These are phyloP conservation scores for Poeciliopsis turrubarensis DNA, from an alignment of 2,113 vertebrate genomes.

Conservation along the genomic window DNA sequence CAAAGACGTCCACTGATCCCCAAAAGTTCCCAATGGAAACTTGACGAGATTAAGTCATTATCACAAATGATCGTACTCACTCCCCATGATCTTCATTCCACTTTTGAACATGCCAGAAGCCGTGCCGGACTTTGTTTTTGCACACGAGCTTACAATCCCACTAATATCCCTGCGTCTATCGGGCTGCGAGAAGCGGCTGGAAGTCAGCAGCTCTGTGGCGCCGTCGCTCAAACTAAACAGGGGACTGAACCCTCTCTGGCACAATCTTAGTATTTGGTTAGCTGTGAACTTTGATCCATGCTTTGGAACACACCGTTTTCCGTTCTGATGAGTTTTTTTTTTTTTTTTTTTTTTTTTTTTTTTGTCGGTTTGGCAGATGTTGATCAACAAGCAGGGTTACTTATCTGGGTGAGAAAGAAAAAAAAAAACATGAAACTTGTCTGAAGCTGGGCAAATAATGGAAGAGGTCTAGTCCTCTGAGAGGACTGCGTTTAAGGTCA, in stretches of 20 bases:
- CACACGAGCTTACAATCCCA: conserved; percentile 2
- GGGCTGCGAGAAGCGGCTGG: conserved; percentile 23
- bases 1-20: not conserved
- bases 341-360: conserved; percentile 13
- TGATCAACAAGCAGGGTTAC: conserved; percentile 31
- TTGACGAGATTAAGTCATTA: conserved; percentile 2
- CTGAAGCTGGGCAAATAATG: conserved; percentile 3
- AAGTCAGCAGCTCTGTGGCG: conserved; percentile 29
- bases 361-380: conserved; percentile 31
- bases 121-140: conserved; percentile 15
- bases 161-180: conserved; percentile 15
- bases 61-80: conserved; percentile 64
- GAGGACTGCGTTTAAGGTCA: conserved; percentile 14
- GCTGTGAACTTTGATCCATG: conserved; percentile 78
- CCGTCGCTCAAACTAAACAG: conserved; percentile 17
- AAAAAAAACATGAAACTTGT: not conserved
- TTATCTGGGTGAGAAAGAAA: conserved; percentile 26
- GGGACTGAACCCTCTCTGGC: conserved; percentile 45
- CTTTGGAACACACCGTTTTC: conserved; percentile 55
- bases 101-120: conserved; percentile 63
- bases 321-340: not conserved
- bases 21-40: not conserved
- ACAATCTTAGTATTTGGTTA: conserved; percentile 68
- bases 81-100: conserved; percentile 69
- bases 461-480: not conserved